Base-by-base conservation (phyloP, 1,140 invertebrate species). In the Orchesella cincta region DNA sequence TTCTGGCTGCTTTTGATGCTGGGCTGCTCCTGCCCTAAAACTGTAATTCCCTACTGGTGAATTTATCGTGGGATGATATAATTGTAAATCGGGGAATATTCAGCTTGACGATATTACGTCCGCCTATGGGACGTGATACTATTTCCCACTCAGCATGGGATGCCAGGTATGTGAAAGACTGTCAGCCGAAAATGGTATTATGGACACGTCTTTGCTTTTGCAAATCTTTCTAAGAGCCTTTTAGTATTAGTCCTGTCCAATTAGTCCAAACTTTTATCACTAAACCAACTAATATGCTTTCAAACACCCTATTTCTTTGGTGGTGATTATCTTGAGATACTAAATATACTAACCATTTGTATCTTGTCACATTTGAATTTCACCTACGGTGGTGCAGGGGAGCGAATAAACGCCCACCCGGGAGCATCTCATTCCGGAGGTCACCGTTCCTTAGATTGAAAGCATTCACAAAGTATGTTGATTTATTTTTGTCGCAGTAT, bases 81-180 rank as follows among this genome's bases (percentile, higher is more conserved):
- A 14, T 51, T n/a, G 12, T 12, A n/a, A 5, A 51, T n/a, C 46
- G 35, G 71, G 71, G 46, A 28, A 31, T 73, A 57, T 75, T n/a
- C n/a, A n/a, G 79, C 77, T 76, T 77, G 76, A 54, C 77, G 77
- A 39, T 81, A 81, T 76, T 81, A 81, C 80, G 73, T 74, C 46
- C 77, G 75, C 79, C 79, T 62, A 35, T 34, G 46, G 80, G 79
- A 64, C 77, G 77, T 67, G 80, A 81, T 62, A 81, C 80, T n/a
- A 81, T 81, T 57, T n/a, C n/a, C 80, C 80, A 35, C 70, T 80
- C 72, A 75, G 71, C 52, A 73, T 80, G n/a, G 35, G 78, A 62
- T 74, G 75, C 75, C 36, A 81, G 79, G 80, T 81, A 81, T 20
- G 75, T 78, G 26, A 33, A n/a, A n/a, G n/a, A n/a, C n/a, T n/a